These are phyloP conservation scores for Thymelicus sylvestris DNA, from an alignment of 2,888 invertebrate species.

Conservation along the genomic window DNA sequence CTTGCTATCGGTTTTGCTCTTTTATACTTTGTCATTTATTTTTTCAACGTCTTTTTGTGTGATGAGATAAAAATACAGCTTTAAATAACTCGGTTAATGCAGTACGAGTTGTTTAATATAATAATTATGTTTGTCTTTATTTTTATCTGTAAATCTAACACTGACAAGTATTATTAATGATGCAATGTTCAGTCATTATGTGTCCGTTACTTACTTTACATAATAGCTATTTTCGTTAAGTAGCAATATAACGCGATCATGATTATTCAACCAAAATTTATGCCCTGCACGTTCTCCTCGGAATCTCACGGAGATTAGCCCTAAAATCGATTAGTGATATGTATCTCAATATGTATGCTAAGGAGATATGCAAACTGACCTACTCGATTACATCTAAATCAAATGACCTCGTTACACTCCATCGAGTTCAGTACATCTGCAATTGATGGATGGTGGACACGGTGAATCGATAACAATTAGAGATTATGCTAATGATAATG, in stretches of 20 bases:
- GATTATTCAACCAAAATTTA: conserved; percentile 15
- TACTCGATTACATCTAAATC: conserved; percentile 25
- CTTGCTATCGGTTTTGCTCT: not conserved
- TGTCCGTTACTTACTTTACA: no score
- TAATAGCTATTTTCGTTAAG: not conserved
- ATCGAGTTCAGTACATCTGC: conserved; percentile 16
- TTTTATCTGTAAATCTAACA: no score
- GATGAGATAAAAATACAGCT: no score
- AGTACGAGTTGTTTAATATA: no score
- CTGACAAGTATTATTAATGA: no score
- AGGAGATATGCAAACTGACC: conserved; percentile 16
- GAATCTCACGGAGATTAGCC: conserved; percentile 18
- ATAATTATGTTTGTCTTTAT: no score
- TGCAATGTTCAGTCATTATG: no score
- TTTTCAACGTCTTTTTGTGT: not conserved
- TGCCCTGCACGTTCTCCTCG: not conserved
- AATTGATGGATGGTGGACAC: conserved; percentile 11
- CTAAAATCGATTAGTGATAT: conserved; percentile 23
- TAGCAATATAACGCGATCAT: not conserved
- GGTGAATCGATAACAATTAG: conserved; percentile 12
- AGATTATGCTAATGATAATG: conserved; percentile 18
- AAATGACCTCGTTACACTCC: conserved; percentile 21
- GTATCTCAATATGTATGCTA: conserved; percentile 21
- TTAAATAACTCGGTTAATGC: no score
- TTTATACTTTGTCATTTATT: not conserved